Evolutionary conservation across 92 coral and sea anemone genomes (phyloP).

Genomic region (Zoanthus solanderi): DNA sequence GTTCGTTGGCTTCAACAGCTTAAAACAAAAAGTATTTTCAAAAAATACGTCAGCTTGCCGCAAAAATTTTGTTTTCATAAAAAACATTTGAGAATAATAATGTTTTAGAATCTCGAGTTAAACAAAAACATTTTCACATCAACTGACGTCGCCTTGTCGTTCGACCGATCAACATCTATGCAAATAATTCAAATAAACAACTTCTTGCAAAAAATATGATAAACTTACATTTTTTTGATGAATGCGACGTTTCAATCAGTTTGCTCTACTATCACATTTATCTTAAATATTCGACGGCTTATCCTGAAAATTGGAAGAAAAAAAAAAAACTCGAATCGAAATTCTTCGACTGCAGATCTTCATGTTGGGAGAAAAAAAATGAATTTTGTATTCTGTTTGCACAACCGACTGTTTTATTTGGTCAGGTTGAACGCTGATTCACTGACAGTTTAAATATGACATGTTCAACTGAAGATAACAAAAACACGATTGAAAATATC

Average conservation of each 20-base stretch:
- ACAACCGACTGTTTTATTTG: background rate
- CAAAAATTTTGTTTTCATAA: background rate
- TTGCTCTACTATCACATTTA: conserved; percentile 14
- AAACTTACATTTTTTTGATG: background rate
- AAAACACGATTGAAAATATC: background rate
- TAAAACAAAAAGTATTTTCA: background rate
- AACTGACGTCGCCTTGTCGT: background rate
- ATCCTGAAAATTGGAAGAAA: background rate
- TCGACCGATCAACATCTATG: conserved; percentile 7
- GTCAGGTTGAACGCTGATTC: conserved; percentile 2
- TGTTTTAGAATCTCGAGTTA: background rate
- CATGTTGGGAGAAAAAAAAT: background rate
- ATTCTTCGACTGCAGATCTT: background rate
- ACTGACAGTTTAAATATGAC: background rate
- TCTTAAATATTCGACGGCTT: conserved; percentile 5
- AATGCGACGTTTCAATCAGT: background rate
- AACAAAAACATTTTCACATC: background rate
- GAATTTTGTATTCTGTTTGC: background rate
- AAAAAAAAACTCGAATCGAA: background rate
- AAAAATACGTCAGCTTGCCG: background rate
- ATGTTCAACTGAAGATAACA: background rate
- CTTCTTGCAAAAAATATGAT: background rate
- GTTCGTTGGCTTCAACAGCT: conserved; percentile 15
- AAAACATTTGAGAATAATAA: background rate
- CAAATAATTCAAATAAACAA: background rate